Conservation (phyloP, 2,113 vertebrate species). For the Delphinapterus leucas region DNA sequence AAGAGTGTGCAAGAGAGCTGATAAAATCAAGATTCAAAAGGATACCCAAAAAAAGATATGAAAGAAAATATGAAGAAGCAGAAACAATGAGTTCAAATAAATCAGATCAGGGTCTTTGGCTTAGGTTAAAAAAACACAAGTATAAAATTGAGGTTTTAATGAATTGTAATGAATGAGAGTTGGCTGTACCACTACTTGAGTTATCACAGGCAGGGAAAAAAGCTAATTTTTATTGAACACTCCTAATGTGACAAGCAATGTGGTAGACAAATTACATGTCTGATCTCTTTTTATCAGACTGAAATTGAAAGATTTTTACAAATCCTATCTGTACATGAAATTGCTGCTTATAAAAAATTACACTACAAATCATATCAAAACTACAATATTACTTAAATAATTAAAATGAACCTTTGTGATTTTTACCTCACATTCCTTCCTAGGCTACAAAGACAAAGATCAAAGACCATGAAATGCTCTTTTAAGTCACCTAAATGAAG, state of each 20-base stretch:
- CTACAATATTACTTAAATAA: neutral
- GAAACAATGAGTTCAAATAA: slow-evolving; percentile 27
- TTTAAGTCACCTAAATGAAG: slow-evolving; percentile 3
- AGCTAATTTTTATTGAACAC: slow-evolving; percentile 5
- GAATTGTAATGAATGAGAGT: neutral
- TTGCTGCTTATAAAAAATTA: slow-evolving; percentile 14
- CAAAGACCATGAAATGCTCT: neutral
- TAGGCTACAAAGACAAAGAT: neutral
- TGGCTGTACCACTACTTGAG: neutral
- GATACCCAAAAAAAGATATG: neutral
- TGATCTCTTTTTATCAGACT: neutral
- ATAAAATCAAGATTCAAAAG: slow-evolving; percentile 10
- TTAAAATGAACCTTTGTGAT: slow-evolving; percentile 10
- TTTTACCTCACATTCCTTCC: neutral
- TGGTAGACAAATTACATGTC: neutral
- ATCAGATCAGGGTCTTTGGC: neutral
- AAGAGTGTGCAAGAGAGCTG: neutral
- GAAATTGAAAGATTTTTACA: neutral
- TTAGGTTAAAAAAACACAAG: neutral
- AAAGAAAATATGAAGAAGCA: neutral
- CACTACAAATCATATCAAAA: slow-evolving; percentile 8
- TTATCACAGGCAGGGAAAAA: neutral
- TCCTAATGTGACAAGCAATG: neutral
- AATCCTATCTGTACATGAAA: neutral
- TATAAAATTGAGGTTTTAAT: neutral